phyloP scores from a whole-genome alignment of 2,888 invertebrate genomes.

The Eupsilia transversa region DNA sequence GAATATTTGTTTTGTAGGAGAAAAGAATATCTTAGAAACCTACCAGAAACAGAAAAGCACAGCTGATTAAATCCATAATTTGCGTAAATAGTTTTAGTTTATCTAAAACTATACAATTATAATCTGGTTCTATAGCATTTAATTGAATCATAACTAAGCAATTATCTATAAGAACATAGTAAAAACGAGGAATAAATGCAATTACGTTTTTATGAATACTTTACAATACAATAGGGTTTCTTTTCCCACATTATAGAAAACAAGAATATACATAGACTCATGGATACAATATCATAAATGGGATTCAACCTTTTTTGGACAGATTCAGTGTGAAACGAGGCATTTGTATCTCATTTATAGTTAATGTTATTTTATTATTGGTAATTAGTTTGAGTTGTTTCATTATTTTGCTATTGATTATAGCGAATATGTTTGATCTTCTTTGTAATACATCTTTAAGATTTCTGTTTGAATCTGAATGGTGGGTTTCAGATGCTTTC shows the following conservation, averaged over 20 bases:
- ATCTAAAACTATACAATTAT: neutral
- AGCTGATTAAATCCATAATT: neutral
- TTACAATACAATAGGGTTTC: conserved; percentile 71
- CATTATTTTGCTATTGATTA: neutral
- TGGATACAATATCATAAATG: conserved; percentile 50
- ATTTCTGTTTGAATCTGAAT: neutral
- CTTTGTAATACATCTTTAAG: conserved; percentile 7
- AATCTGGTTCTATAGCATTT: conserved; percentile 9
- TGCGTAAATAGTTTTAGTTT: no score
- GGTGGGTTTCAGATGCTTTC: neutral
- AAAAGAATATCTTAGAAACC: neutral
- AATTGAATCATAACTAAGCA: conserved; percentile 22
- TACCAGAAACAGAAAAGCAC: conserved; percentile 5
- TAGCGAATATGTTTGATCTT: neutral
- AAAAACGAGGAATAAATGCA: conserved; percentile 34
- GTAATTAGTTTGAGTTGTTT: conserved; percentile 1
- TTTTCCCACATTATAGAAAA: conserved; percentile 75
- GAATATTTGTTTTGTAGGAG: neutral
- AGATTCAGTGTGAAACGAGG: conserved; percentile 36
- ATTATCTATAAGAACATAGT: conserved; percentile 16
- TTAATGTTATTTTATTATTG: neutral
- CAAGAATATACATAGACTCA: conserved; percentile 40
- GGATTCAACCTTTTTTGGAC: conserved; percentile 45
- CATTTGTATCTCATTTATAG: neutral
- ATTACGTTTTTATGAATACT: conserved; percentile 33